phyloP scores from a whole-genome alignment of 2,797 vertebrate species.

The Oophaga sylvatica region DNA sequence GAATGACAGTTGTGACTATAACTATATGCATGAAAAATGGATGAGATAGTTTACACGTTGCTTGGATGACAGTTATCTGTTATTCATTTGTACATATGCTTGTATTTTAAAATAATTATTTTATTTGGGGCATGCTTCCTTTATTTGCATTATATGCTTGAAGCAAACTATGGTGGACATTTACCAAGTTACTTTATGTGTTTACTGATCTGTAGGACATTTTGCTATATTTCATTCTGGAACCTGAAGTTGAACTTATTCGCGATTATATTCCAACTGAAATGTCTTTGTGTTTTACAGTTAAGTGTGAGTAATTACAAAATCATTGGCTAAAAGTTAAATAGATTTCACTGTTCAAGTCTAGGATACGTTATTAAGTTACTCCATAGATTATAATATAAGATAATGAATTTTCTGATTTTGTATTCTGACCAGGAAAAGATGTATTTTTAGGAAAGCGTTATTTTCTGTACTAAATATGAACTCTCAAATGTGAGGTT shows the following conservation, averaged over 20 bases:
- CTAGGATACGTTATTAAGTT: not conserved
- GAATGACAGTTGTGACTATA: not conserved
- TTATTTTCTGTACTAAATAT: not conserved
- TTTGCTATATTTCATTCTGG: not conserved
- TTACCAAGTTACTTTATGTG: not conserved
- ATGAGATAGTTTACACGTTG: not conserved
- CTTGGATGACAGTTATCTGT: no score
- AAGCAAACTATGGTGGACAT: not conserved
- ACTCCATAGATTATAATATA: not conserved
- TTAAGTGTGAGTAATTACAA: not conserved
- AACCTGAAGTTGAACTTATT: not conserved
- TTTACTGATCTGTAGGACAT: not conserved
- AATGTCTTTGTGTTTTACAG: not conserved
- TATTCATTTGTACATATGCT: no score
- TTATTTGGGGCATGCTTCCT: not conserved
- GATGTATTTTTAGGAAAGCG: not conserved
- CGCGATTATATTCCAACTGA: not conserved
- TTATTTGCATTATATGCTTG: not conserved
- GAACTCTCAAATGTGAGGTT: not conserved
- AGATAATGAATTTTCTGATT: not conserved
- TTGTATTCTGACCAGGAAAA: not conserved
- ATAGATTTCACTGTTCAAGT: not conserved
- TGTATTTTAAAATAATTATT: no score
- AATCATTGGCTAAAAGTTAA: not conserved
- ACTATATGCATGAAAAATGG: not conserved